A percentile compares a stretch with the other conserved stretches of the same genome.
Evolutionary conservation across 92 coral and sea anemone species (phyloP).

Genomic region (Siderastrea radians): DNA sequence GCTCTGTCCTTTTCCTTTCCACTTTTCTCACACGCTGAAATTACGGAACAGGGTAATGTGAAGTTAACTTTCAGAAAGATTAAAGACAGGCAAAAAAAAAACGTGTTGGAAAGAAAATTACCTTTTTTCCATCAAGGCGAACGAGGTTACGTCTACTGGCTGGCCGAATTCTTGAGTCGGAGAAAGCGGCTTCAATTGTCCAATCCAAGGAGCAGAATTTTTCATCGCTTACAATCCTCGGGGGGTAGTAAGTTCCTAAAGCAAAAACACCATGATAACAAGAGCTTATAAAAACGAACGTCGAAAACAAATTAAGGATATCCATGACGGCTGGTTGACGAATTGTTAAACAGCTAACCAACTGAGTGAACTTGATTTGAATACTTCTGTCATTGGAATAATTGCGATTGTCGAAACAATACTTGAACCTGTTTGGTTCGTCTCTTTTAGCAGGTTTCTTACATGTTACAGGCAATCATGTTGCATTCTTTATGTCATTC

Average conservation of each 20-base stretch:
- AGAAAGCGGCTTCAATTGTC: not conserved
- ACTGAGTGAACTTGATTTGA: not conserved
- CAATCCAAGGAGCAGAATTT: conserved; percentile 7
- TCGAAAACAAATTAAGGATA: not conserved
- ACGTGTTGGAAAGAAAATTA: not conserved
- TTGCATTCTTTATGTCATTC: not conserved
- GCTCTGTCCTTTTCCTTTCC: too few species aligned
- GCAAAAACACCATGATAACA: not conserved
- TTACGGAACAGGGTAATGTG: too few species aligned
- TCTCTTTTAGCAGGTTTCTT: conserved; percentile 27
- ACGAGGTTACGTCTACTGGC: not conserved
- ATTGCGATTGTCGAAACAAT: not conserved
- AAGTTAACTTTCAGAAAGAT: not conserved
- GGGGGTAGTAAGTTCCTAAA: conserved; percentile 8
- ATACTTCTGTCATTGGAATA: not conserved
- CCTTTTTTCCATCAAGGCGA: conserved; percentile 39
- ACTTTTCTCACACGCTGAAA: too few species aligned
- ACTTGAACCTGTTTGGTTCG: conserved; percentile 10
- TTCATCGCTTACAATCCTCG: not conserved
- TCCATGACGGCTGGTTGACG: not conserved
- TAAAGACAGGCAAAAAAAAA: not conserved
- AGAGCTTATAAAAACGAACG: not conserved
- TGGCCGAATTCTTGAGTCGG: not conserved
- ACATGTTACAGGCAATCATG: not conserved
- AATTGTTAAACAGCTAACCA: not conserved